Evolutionary conservation across 1,140 invertebrate genomes (phyloP).

Genomic region (Drosophila saltans): DNA sequence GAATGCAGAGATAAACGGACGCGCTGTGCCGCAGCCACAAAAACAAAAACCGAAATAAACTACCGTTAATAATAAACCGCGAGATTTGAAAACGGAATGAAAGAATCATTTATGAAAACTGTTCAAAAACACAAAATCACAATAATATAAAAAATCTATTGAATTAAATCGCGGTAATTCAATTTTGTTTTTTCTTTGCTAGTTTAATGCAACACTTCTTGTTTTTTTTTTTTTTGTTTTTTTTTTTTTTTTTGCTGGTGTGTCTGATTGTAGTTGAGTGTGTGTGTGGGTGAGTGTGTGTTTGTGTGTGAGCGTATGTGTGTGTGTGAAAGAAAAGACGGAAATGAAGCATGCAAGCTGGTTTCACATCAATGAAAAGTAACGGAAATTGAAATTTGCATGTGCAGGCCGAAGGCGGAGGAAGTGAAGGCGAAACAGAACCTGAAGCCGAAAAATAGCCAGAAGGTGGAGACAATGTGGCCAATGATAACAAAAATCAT

Average conservation of each 20-base stretch:
- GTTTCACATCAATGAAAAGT: conserved; percentile 67
- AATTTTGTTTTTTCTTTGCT: conserved; percentile 7
- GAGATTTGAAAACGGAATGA: conserved; percentile 8
- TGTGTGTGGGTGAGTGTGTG: conserved; percentile 30
- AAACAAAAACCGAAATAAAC: not conserved
- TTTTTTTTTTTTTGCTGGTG: not conserved
- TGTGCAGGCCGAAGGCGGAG: conserved; percentile 47
- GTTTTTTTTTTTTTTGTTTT: not conserved
- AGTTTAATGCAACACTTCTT: not conserved
- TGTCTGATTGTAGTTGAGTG: not conserved
- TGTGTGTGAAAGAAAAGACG: conserved; percentile 25
- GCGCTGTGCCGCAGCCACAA: conserved; percentile 29
- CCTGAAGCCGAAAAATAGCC: not conserved
- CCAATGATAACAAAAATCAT: conserved; percentile 43
- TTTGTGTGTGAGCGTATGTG: conserved; percentile 5
- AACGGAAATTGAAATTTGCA: conserved; percentile 82
- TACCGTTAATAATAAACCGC: conserved; percentile 29
- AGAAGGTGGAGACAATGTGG: conserved; percentile 44
- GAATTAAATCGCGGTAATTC: not conserved
- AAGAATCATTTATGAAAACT: not conserved
- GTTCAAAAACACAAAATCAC: not conserved
- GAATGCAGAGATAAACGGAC: conserved; percentile 70
- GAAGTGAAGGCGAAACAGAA: not conserved
- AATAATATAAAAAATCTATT: not conserved
- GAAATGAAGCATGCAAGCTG: conserved; percentile 79